These are phyloP conservation scores for Zaprionus inermis DNA, from an alignment of 1,140 invertebrate genomes.

Conservation along the genomic window DNA sequence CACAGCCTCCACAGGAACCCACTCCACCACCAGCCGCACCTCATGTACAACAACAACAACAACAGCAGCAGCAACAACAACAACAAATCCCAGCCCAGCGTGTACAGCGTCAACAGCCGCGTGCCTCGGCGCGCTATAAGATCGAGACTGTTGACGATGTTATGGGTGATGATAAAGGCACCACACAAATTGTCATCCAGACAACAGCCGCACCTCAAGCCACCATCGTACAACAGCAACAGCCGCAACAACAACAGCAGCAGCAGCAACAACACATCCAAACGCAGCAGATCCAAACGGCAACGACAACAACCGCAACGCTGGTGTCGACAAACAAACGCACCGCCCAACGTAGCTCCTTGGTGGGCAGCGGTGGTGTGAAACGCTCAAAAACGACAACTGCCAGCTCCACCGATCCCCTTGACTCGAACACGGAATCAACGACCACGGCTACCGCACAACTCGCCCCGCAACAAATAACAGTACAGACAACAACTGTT, in stretches of 20 bases:
- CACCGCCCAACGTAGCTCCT: slow-evolving; percentile 63
- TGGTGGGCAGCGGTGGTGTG: slow-evolving; percentile 51
- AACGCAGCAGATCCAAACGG: slow-evolving; percentile 69
- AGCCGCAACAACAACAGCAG: slow-evolving; percentile 48
- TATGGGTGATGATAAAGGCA: slow-evolving; percentile 71
- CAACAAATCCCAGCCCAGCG: slow-evolving; percentile 67
- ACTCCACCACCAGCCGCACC: slow-evolving; percentile 73
- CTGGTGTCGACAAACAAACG: slow-evolving; percentile 78
- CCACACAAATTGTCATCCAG: slow-evolving; percentile 82
- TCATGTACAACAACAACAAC: slow-evolving; percentile 75
- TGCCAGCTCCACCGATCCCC: slow-evolving; percentile 59
- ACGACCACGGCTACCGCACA: slow-evolving; percentile 54
- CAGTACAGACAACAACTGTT: slow-evolving; percentile 71
- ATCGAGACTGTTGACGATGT: slow-evolving; percentile 83
- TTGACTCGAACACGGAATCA: slow-evolving; percentile 56
- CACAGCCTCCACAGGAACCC: slow-evolving; percentile 69
- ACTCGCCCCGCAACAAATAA: slow-evolving; percentile 70
- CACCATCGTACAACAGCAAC: slow-evolving; percentile 76
- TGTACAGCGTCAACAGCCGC: slow-evolving; percentile 68
- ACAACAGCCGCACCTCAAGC: slow-evolving; percentile 71
- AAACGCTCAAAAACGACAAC: slow-evolving; percentile 63
- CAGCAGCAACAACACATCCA: slow-evolving; percentile 70
- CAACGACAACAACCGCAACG: slow-evolving; percentile 76
- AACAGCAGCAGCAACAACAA: slow-evolving; percentile 55
- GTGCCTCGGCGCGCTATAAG: slow-evolving; percentile 72